phyloP scores from a whole-genome alignment of 2,888 invertebrate genomes.

The Chirona hameri region DNA sequence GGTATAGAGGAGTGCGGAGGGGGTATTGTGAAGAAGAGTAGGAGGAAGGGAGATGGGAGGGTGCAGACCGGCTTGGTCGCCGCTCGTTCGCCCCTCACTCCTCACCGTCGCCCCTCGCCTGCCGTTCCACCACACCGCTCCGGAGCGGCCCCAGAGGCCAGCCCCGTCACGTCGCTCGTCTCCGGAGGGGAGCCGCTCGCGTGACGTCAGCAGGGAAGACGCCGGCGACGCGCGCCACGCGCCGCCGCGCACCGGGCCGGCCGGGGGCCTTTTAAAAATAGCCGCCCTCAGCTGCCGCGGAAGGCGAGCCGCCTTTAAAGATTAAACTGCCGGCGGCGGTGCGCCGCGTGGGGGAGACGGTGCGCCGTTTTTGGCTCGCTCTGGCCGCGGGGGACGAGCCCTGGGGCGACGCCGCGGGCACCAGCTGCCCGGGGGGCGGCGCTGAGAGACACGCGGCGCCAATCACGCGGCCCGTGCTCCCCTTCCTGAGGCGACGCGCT shows the following conservation, averaged over 20 bases:
- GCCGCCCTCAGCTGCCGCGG: constrained; percentile 10
- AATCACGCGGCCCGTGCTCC: neutral
- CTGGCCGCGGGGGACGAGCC: neutral
- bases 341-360: neutral
- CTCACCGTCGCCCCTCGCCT: no score
- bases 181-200: neutral
- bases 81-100: no score
- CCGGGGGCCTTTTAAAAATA: constrained; percentile 10
- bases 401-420: neutral
- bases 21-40: no score
- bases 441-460: neutral
- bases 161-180: neutral
- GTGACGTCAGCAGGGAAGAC: constrained; percentile 10
- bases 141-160: neutral
- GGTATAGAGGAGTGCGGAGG: no score
- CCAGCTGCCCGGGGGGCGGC: neutral
- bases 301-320: neutral
- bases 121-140: neutral
- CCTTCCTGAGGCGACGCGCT: no score
- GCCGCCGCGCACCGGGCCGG: neutral
- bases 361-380: neutral
- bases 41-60: no score
- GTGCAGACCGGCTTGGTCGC: no score
- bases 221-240: constrained; percentile 22
- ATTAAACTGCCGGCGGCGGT: constrained; percentile 9